Evolutionary conservation across 2,113 vertebrate species (phyloP).

Genomic region (Notarius quadriscutis): DNA sequence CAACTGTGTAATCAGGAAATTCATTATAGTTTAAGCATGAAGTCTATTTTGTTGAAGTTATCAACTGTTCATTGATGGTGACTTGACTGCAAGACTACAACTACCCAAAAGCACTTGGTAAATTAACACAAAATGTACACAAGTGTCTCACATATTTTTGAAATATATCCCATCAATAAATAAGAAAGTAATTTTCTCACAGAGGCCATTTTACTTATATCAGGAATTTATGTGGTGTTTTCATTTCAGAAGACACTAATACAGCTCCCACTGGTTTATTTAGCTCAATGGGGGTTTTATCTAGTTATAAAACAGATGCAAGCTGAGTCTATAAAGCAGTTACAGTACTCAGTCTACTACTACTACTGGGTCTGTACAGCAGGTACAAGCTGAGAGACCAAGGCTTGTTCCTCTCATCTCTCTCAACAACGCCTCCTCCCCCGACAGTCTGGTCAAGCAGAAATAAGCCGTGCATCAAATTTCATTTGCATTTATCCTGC

Average conservation of each 20-base stretch:
- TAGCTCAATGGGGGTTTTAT: slow-evolving; percentile 1
- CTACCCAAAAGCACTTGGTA: background rate
- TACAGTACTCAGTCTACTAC: no score
- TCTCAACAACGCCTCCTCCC: slow-evolving; percentile 11
- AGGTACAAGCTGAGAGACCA: slow-evolving; percentile 44
- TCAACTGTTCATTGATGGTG: no score
- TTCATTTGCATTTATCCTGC: slow-evolving; percentile 83
- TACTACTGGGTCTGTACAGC: background rate
- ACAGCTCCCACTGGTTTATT: background rate
- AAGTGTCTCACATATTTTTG: background rate
- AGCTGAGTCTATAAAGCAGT: background rate
- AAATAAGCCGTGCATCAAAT: slow-evolving; percentile 78
- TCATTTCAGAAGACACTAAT: background rate
- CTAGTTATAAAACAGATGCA: background rate
- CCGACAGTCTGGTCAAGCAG: slow-evolving; percentile 71
- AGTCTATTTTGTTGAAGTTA: no score
- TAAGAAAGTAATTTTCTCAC: background rate
- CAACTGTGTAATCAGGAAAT: no score
- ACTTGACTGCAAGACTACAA: background rate
- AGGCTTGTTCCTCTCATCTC: slow-evolving; percentile 53
- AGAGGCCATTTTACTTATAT: background rate
- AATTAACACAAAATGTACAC: background rate
- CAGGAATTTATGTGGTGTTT: background rate
- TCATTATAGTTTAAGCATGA: no score
- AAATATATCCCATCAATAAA: background rate